These are phyloP conservation scores for Acanthosepion esculentum DNA, from an alignment of 2,888 invertebrate species.

Conservation along the genomic window DNA sequence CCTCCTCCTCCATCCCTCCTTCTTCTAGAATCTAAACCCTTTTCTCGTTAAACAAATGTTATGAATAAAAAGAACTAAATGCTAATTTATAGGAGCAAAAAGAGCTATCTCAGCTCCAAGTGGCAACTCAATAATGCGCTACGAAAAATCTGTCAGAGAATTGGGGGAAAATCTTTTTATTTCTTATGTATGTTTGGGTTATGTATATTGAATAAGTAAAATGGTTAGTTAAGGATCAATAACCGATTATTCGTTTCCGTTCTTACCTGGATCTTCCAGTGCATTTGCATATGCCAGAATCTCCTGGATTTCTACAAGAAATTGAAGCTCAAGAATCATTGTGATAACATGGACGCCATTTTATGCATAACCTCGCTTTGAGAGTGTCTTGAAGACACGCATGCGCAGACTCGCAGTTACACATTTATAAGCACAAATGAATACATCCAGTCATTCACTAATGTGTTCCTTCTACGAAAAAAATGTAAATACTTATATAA, in stretches of 20 bases:
- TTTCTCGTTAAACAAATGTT: too few species aligned
- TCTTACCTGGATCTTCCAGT: slow-evolving; percentile 34
- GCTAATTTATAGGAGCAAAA: too few species aligned
- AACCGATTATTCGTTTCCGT: not conserved
- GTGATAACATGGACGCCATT: not conserved
- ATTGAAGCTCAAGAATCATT: not conserved
- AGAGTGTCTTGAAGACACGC: not conserved
- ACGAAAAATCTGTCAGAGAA: too few species aligned
- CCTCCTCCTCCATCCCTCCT: too few species aligned
- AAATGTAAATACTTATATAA: not conserved
- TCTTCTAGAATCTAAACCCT: too few species aligned
- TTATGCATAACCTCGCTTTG: not conserved
- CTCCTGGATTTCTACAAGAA: slow-evolving; percentile 41
- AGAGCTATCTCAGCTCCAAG: too few species aligned
- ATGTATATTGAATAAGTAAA: not conserved
- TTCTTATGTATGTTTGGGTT: not conserved
- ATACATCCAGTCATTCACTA: not conserved
- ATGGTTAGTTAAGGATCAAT: not conserved
- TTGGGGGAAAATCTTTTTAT: not conserved
- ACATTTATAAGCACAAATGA: not conserved
- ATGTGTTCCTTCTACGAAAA: not conserved
- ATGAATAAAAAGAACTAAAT: too few species aligned
- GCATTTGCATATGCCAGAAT: slow-evolving; percentile 24
- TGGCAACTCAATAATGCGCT: too few species aligned
- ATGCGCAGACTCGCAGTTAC: not conserved